Percentiles rank a stretch among this genome's conserved stretches.
Evolutionary conservation across 2,113 vertebrate genomes (phyloP).

Genomic region (Ursus arctos): DNA sequence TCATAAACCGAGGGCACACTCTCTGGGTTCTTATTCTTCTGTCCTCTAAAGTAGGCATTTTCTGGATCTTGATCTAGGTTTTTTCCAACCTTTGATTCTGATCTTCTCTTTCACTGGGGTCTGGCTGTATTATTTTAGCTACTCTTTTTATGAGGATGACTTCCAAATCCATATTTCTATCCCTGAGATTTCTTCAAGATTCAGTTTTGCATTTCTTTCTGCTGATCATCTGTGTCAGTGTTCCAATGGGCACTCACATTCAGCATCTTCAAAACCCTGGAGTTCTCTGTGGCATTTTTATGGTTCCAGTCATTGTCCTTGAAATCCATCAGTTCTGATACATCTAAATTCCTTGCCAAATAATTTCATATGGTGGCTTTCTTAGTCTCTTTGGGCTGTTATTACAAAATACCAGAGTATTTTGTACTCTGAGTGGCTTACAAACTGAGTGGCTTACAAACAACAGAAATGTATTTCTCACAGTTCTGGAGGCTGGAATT

Average conservation of each 20-base stretch:
- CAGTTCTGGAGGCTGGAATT: not conserved
- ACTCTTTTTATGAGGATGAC: not conserved
- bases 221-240: not conserved
- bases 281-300: constrained; percentile 33
- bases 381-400: not conserved
- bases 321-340: not conserved
- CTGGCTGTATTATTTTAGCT: not conserved
- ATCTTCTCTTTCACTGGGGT: not conserved
- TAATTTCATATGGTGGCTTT: not conserved
- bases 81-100: not conserved
- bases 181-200: not conserved
- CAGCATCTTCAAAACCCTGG: not conserved
- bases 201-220: not conserved
- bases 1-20: not conserved
- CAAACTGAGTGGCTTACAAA: not conserved
- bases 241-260: not conserved
- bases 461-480: not conserved
- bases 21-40: not conserved
- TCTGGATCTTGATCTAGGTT: not conserved
- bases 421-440: not conserved
- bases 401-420: not conserved
- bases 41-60: not conserved
- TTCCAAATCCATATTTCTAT: not conserved
- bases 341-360: not conserved
- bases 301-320: not conserved